These are phyloP conservation scores for Sphecodes monilicornis DNA, from an alignment of 2,888 invertebrate genomes.

Conservation along the genomic window DNA sequence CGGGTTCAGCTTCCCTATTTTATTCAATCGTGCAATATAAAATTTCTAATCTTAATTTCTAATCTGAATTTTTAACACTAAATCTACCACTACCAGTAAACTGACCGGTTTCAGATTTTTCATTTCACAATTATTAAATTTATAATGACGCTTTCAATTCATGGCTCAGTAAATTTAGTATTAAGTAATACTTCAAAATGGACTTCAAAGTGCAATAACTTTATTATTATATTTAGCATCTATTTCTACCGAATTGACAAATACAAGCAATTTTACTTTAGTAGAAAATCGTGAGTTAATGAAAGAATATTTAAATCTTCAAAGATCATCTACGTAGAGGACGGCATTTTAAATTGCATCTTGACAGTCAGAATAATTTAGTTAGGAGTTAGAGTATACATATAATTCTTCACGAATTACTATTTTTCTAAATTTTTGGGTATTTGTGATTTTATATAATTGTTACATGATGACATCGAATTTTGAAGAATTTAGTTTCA, in stretches of 20 bases:
- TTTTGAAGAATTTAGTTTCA: background rate
- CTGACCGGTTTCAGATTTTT: background rate
- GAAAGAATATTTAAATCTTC: too few species aligned
- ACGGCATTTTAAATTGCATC: too few species aligned
- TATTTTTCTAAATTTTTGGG: background rate
- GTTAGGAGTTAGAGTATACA: too few species aligned
- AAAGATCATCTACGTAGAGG: too few species aligned
- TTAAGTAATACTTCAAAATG: background rate
- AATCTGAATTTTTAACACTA: background rate
- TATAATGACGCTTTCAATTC: background rate
- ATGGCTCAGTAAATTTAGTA: too few species aligned
- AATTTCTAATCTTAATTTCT: background rate
- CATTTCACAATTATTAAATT: background rate
- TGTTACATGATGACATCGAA: background rate
- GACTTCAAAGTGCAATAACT: background rate
- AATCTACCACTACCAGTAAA: background rate
- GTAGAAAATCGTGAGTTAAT: too few species aligned
- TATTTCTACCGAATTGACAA: background rate
- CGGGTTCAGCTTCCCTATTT: background rate
- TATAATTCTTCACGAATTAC: background rate
- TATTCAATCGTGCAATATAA: background rate
- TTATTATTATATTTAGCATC: background rate
- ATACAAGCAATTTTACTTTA: background rate
- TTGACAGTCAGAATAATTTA: too few species aligned
- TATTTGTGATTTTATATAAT: background rate